phyloP scores from a whole-genome alignment of 2,888 invertebrate species.

The Vanessa cardui region DNA sequence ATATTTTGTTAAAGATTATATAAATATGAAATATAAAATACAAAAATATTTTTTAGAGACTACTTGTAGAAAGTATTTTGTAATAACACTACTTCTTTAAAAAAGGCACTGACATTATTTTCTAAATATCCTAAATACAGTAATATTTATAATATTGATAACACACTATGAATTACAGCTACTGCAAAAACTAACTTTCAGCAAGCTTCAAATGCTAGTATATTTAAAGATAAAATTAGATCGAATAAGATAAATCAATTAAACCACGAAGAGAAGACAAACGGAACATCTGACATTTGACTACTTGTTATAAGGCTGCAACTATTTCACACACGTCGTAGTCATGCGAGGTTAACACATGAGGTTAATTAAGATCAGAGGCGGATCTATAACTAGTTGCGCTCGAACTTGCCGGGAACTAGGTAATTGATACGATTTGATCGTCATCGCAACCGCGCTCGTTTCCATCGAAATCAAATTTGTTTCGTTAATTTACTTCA shows the following conservation, averaged over 20 bases:
- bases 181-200: no score
- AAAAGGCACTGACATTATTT: no score
- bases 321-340: conserved; percentile 57
- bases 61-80: no score
- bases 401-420: conserved; percentile 59
- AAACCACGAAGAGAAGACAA: not conserved
- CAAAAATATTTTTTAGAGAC: no score
- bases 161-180: no score
- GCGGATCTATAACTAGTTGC: conserved; percentile 72
- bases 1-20: no score
- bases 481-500: conserved; percentile 30
- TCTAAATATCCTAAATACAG: no score
- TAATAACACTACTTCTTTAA: no score
- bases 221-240: no score
- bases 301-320: conserved; percentile 2
- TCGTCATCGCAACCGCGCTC: conserved; percentile 66
- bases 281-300: not conserved
- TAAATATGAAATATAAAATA: no score
- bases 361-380: conserved; percentile 80
- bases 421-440: conserved; percentile 78
- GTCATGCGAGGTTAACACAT: conserved; percentile 76
- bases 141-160: no score
- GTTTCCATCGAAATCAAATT: conserved; percentile 57
- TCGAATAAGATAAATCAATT: not conserved
- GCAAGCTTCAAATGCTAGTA: no score